These are phyloP conservation scores for Thermophis baileyi DNA, from an alignment of 2,113 vertebrate genomes.

Conservation along the genomic window DNA sequence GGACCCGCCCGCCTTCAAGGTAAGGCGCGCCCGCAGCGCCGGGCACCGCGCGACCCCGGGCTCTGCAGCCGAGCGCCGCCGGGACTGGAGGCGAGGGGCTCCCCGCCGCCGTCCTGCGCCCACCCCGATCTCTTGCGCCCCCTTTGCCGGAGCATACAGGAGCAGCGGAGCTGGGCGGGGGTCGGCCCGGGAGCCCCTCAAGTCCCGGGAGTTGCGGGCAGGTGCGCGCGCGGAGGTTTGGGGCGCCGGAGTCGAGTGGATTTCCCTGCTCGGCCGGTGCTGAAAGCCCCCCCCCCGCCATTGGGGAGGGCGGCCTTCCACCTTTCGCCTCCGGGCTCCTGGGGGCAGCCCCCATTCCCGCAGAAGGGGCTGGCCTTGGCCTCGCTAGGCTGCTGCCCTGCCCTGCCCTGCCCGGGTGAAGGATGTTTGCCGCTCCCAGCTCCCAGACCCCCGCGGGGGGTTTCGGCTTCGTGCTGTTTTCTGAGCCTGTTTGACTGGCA, in stretches of 20 bases:
- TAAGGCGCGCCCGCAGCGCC: slow-evolving; percentile 49
- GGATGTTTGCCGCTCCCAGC: neutral
- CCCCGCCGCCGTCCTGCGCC: neutral
- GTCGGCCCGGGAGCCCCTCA: neutral
- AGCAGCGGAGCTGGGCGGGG: neutral
- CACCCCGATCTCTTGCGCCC: too few species aligned
- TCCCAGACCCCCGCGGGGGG: neutral
- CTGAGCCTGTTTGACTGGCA: neutral
- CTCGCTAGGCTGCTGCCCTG: neutral
- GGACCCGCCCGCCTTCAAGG: slow-evolving; percentile 78
- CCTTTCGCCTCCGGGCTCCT: neutral
- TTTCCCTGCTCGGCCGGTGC: neutral
- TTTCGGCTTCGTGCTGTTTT: neutral
- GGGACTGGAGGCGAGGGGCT: neutral
- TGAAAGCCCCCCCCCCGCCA: neutral
- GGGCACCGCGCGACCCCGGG: neutral
- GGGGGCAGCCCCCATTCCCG: neutral
- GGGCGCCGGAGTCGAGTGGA: neutral
- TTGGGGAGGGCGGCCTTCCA: too few species aligned
- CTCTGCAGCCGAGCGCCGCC: neutral
- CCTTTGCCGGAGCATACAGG: too few species aligned
- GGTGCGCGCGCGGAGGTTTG: neutral
- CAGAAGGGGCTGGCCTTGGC: too few species aligned
- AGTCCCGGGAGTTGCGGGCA: neutral
- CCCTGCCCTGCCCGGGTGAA: neutral